Base-by-base conservation (phyloP, 2,797 vertebrate genomes). In the Tachyglossus aculeatus region DNA sequence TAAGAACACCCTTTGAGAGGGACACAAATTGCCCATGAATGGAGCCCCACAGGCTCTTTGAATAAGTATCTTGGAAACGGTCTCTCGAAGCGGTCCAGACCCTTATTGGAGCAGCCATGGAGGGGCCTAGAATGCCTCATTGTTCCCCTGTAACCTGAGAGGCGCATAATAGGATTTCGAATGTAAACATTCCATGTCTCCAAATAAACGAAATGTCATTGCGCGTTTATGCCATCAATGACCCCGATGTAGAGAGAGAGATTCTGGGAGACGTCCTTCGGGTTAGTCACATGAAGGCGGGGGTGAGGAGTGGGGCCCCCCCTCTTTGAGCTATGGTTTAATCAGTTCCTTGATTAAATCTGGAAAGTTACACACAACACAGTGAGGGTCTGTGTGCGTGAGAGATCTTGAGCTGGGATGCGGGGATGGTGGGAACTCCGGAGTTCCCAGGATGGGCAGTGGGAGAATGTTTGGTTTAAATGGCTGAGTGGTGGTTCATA, bases 271-370 rank as follows among this genome's bases (percentile, higher is more conserved):
- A 71, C 43, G 71, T 72, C 57, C n/a, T n/a, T 69, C 48, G 44
- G 51, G 47, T 38, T 67, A 43, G 65, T 78, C 59, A 54, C 62
- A 74, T 80, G 68, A 77, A 39, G 61, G 8, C 47, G 14, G 65
- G 44, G 4, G 41, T 41, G 14, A 36, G 65, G 73, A 53, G 51
- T 55, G 52, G 34, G 62, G 73, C 73, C 68, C 67, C 61, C 36
- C 21, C 82, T 77, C 66, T 76, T 67, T 71, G 56, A 85, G 29
- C 70, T 78, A 57, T 52, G 38, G 45, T 77, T 78, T 64, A 88
- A 81, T 76, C 27, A 39, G 88, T 63, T 2, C 34, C 71, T 70
- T 59, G 67, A 63, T 86, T 92, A 91, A 81, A 90, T 85, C 80
- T 74, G 69, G 67, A 67, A 83, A 78, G 82, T 55, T 84, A 66